These are phyloP conservation scores for Amniataba percoides DNA, from an alignment of 2,797 vertebrate species.

Conservation along the genomic window DNA sequence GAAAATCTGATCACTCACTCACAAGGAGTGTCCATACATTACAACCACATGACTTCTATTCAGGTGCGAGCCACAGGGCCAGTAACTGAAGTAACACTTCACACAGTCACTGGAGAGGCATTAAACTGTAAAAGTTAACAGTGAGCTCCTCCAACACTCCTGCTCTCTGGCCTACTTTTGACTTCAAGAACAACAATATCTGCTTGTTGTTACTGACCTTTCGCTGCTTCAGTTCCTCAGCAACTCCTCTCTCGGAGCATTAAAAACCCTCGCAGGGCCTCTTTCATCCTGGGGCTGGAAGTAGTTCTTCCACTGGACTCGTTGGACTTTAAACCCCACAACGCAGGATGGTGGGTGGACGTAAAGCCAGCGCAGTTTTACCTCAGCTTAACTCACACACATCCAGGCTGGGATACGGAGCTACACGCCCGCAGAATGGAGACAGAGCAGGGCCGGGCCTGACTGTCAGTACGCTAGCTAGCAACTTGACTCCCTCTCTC, in stretches of 20 bases:
- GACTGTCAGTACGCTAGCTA: conserved; percentile 63
- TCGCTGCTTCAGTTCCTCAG: conserved; percentile 59
- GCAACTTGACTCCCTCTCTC: conserved; percentile 59
- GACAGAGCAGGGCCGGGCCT: conserved; percentile 57
- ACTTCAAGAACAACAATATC: conserved; percentile 30
- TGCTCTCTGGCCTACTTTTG: conserved; percentile 28
- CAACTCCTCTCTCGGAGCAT: conserved; percentile 59
- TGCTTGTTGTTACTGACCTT: conserved; percentile 60
- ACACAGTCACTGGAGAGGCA: neutral
- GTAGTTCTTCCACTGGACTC: conserved; percentile 60
- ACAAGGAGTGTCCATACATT: conserved; percentile 50
- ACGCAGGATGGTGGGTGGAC: conserved; percentile 41
- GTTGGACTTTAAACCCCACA: conserved; percentile 64
- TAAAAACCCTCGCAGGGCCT: conserved; percentile 73
- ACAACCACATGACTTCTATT: conserved; percentile 54
- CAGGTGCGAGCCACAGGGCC: conserved; percentile 43
- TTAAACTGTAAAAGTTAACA: conserved; percentile 21
- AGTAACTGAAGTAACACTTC: conserved; percentile 27
- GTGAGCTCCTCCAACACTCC: neutral
- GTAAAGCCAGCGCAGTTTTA: conserved; percentile 37
- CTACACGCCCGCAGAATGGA: conserved; percentile 26
- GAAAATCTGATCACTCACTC: conserved; percentile 38
- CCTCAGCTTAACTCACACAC: conserved; percentile 38
- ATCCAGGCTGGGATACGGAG: conserved; percentile 39
- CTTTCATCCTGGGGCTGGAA: conserved; percentile 75